Base-by-base conservation (phyloP, 2,113 vertebrate species). In the Amphilophus citrinellus region DNA sequence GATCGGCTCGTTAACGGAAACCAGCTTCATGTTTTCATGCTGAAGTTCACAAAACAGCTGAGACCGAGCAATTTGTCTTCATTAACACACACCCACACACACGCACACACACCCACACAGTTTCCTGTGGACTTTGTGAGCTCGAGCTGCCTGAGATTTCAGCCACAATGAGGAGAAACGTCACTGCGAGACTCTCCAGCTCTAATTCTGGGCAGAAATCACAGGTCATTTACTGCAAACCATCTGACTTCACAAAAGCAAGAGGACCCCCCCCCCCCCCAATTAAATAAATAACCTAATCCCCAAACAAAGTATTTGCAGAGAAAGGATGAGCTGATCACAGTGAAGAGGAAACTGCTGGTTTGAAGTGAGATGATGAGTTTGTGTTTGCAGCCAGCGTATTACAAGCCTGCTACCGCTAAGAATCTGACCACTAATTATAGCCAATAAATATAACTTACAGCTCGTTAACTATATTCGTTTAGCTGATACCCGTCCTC, bases 111-210 rank as follows among this genome's bases (percentile, higher is more conserved):
- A 47, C 47, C 39, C 17, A 44, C 84, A 73, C 18, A 44, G 35
- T 35, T 79, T 68, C 77, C 82, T 71, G 77, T 53, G 30, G 77
- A 60, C 59, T 79, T 35, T 79, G 65, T 57, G 66, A 75, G 50
- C 39, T 17, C n/a, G 50, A 58, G 62, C n/a, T 42, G 22, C 20
- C 61, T 39, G n/a, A 30, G 22, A 50, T 73, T 57, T 73, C 63
- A 58, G 10, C 11, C 44, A 17, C 17, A 8, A 14, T 20, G 61
- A 81, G 15, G 61, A 73, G 18, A 62, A 17, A 35, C 58, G 18
- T 78, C 44, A 62, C 27, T 9, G 37, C 37, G 2, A 39, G 37
- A 39, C 8, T 9, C 37, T 39, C 37, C 37, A 10, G 7, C 9
- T 39, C 8, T 10, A 32, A 71, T 27, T 44, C 39, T 35, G 30